Evolutionary conservation across 2,888 invertebrate species (phyloP), one percentile per base, ranked within the genome.

Genomic region (Julus scanicus): DNA sequence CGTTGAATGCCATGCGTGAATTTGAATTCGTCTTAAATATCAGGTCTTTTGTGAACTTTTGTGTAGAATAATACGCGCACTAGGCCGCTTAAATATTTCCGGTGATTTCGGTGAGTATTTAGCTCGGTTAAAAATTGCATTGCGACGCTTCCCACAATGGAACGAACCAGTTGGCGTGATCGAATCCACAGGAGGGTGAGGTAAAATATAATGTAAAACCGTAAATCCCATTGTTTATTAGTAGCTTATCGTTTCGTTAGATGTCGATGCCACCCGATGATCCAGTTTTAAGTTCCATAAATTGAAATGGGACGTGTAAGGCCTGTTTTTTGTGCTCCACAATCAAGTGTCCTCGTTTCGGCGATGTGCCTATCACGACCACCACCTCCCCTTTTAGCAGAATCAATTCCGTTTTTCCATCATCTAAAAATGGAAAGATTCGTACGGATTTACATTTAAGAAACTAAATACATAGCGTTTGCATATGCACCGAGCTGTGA

Each of bases 331-430:
- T 95, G 92, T 96, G 95, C 93, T 97, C 97, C 90, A 98, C 97
- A 90, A 97, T 94, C 90, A 98, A 94, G 93, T 96, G 97, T 0
- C 98, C 98, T 90, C 97, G 94, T 89, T 96, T 94, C 88, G 95
- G 94, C 80, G 98, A 97, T 86, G 97, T 96, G 89, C 98, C 97
- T 83, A 97, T 94, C 87, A 97, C 98, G 89, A 96, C 94, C 90
- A 98, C 98, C 87, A 95, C 94, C 92, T 97, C 97, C 88, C 98
- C 97, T 92, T 96, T 96, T 91, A 95, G 94, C 89, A 96, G 92
- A 86, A 95, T 94, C 48, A 94, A 93, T 83, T 94, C 94, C n/a
- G 94, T 94, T 20, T 91, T 91, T 49, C 92, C 92, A 90, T 93
- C 93, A 89, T 93, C 93, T 93, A 9, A 53, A 29, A 48, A 20